These are phyloP conservation scores for Pipistrellus pygmaeus DNA, from an alignment of 2,797 vertebrate species.

Conservation along the genomic window DNA sequence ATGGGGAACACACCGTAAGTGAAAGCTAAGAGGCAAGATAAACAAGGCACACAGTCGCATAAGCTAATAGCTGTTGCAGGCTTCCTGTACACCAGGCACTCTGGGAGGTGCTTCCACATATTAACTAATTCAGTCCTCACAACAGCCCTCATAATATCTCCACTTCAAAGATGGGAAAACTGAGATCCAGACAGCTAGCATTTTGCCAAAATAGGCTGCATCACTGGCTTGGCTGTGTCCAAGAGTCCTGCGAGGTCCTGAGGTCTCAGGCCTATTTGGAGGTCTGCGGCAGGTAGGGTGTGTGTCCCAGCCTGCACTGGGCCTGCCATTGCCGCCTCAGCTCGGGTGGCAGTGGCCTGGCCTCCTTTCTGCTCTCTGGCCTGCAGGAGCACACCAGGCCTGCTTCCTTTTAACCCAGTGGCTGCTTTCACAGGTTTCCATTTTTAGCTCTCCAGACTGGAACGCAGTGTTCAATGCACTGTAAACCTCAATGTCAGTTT, in stretches of 20 bases:
- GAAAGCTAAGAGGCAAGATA: background rate
- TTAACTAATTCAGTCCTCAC: background rate
- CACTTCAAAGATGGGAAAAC: background rate
- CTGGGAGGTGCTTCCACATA: background rate
- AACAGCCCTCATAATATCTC: background rate
- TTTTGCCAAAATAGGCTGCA: background rate
- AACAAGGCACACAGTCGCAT: too few species aligned
- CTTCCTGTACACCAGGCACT: background rate
- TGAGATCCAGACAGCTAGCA: background rate
- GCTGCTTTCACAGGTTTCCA: slow-evolving; percentile 71
- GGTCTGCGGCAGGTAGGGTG: background rate
- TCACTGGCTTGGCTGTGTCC: background rate
- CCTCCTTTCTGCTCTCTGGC: background rate
- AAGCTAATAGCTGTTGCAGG: background rate
- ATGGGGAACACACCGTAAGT: background rate
- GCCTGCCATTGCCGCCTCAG: background rate
- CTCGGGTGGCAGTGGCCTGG: background rate
- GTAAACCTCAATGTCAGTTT: slow-evolving; percentile 80
- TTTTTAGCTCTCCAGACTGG: slow-evolving; percentile 80
- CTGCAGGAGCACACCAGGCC: background rate
- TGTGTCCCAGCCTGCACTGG: background rate
- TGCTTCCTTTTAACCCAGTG: slow-evolving; percentile 51
- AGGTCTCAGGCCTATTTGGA: background rate
- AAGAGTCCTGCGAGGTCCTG: background rate
- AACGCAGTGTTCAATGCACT: slow-evolving; percentile 73